Evolutionary conservation across 2,113 vertebrate genomes (phyloP).

Genomic region (Lanius collurio): DNA sequence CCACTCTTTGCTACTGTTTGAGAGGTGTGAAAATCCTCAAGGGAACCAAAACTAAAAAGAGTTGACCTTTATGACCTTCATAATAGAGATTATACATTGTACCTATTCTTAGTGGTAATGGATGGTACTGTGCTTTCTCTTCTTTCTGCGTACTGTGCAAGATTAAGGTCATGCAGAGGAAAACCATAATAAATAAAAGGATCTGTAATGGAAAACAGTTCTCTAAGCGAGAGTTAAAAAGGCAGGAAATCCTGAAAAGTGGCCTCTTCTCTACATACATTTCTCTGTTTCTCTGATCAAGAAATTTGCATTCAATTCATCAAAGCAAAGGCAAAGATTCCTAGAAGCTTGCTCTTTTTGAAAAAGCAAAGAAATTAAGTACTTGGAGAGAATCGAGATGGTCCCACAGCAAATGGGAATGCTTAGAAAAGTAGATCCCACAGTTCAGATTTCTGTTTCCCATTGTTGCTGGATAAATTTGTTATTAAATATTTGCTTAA

Average conservation of each 20-base stretch:
- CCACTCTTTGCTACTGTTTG: neutral
- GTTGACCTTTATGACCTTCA: neutral
- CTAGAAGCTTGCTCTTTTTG: neutral
- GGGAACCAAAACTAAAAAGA: neutral
- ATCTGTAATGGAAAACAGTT: neutral
- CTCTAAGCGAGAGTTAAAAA: neutral
- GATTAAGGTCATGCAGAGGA: neutral
- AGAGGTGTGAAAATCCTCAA: neutral
- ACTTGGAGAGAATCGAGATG: neutral
- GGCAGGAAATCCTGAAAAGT: neutral
- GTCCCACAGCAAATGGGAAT: neutral
- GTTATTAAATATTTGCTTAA: neutral
- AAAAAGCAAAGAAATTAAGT: neutral
- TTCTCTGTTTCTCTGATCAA: neutral
- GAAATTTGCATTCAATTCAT: neutral
- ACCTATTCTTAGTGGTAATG: neutral
- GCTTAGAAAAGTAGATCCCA: neutral
- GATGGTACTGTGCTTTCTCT: neutral
- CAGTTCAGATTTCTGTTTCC: neutral
- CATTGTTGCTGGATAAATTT: neutral
- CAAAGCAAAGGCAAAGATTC: neutral
- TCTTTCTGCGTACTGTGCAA: neutral
- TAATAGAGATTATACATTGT: neutral
- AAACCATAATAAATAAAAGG: neutral
- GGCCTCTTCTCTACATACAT: neutral